Evolutionary conservation across 2,797 vertebrate species (phyloP), one percentile per base, ranked within the genome.

Genomic region (Nyctalus aviator): DNA sequence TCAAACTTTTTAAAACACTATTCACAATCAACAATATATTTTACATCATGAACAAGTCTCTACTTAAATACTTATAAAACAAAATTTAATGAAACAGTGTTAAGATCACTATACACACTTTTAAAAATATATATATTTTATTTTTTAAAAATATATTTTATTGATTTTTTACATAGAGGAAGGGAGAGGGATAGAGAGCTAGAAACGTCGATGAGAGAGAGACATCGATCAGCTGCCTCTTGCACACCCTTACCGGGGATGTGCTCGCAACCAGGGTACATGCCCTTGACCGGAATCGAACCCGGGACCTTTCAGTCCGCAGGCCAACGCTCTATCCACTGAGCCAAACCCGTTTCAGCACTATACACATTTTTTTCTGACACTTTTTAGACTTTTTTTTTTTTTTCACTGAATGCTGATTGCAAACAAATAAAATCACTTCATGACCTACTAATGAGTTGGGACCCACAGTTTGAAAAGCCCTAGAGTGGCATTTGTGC

Each of bases 401-500:
- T 27, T 53, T n/a, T 35, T n/a, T 21, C 17, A n/a, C 64, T 90
- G 48, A 37, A 41, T 64, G 27, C 46, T 84, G 8, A 11, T 92
- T 77, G 62, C 25, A 88, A 62, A 82, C n/a, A 57, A 53, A 2
- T 44, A 64, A n/a, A 20, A 48, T 85, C 17, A 93, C 35, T 85
- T 94, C 11, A 48, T 55, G 89, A 59, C 30, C 35, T 64, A 66
- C 55, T 41, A 30, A 44, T 55, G 37, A 17, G 14, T 75, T 88
- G 62, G 90, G 41, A 71, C 46, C 66, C 59, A 59, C 30, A 59
- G 73, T 93, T 84, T 88, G 78, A n/a, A 84, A 94, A 71, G 23
- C 32, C 41, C 12, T 32, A 8, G 82, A 44, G 4, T 55, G 69
- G 27, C 64, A 12, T 90, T 66, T 84, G 73, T 84, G 85, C 21